Base-by-base conservation (phyloP, 1,140 invertebrate genomes). In the Drosophila orosa region DNA sequence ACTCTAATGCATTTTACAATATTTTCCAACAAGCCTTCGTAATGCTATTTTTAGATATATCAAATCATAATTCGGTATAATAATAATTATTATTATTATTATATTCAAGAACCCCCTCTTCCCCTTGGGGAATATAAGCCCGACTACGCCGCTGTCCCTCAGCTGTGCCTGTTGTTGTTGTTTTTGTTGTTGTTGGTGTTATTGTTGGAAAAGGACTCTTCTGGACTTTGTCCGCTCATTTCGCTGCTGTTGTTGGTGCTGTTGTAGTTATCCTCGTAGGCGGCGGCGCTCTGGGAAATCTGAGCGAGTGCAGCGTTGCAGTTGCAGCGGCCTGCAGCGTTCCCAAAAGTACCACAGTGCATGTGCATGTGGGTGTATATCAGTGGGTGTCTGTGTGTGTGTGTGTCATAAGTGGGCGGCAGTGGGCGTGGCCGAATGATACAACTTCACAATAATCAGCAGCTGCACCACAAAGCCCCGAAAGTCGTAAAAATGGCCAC, bases 281-380 rank as follows among this genome's bases (percentile, higher is more conserved):
- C 80, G 84, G 73, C 72, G 29, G 52, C 84, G 84, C 84, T 89
- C 54, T 58, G 84, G 84, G 84, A 89, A 89, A 89, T 89, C 81
- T 89, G 77, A 67, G 80, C 84, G 62, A 89, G 84, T 89, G 84
- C 78, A 67, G 74, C 58, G 48, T 33, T 52, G 48, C 48, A 52
- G 48, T 39, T 61, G 66, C 62, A 78, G 68, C 72, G 71, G 66
- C 48, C 61, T 55, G 39, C 40, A 57, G 39, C 37, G 65, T 52
- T 71, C 47, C 47, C 75, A 47, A 45, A 61, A 78, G 55, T 65
- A 58, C 57, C 45, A 27, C 31, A 27, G 10, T 50, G 47, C 74
- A 74, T 65, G 40, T 80, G 65, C 71, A 58, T 33, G 57, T 10
- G 17, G 35, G 45, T 44, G 24, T 24, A 22, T 44, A 29, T 29